Evolutionary conservation across 1,140 invertebrate species (phyloP).

Genomic region (Drosophila malerkotliana): DNA sequence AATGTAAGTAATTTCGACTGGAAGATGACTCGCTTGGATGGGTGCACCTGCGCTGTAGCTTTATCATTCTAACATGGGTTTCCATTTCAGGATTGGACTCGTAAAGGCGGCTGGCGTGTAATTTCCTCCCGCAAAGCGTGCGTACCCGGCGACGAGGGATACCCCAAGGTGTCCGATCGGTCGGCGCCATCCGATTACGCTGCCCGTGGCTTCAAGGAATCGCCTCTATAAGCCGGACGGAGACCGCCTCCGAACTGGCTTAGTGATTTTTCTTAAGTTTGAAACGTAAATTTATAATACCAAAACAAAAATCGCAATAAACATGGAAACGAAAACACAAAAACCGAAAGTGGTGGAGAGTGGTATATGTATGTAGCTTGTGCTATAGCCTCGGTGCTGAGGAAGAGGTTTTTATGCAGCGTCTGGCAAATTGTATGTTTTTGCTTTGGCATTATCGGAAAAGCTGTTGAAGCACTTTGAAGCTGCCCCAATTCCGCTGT

Average conservation of each 20-base stretch:
- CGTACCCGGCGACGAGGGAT: constrained; percentile 88
- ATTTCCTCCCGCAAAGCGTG: constrained; percentile 84
- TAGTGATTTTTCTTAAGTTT: constrained; percentile 53
- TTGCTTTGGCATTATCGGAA: constrained; percentile 8
- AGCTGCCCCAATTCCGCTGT: constrained; percentile 47
- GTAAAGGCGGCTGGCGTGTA: constrained; percentile 88
- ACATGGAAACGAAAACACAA: constrained; percentile 54
- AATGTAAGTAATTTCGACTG: constrained; percentile 86
- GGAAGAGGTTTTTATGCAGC: constrained; percentile 49
- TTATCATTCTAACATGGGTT: neutral
- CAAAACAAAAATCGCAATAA: constrained; percentile 64
- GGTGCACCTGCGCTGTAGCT: neutral
- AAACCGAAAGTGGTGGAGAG: constrained; percentile 1
- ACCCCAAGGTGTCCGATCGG: constrained; percentile 86
- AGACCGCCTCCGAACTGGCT: neutral
- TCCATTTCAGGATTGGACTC: constrained; percentile 88
- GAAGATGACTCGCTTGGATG: no score
- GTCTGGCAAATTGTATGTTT: constrained; percentile 31
- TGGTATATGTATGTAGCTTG: constrained; percentile 5
- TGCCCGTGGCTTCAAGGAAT: constrained; percentile 88
- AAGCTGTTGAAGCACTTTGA: constrained; percentile 52
- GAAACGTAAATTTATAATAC: constrained; percentile 53
- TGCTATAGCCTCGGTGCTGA: constrained; percentile 44
- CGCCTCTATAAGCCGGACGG: constrained; percentile 48
- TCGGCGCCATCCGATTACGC: constrained; percentile 87